These are phyloP conservation scores for Apamea epomidion DNA, from an alignment of 2,888 invertebrate genomes.

Conservation along the genomic window DNA sequence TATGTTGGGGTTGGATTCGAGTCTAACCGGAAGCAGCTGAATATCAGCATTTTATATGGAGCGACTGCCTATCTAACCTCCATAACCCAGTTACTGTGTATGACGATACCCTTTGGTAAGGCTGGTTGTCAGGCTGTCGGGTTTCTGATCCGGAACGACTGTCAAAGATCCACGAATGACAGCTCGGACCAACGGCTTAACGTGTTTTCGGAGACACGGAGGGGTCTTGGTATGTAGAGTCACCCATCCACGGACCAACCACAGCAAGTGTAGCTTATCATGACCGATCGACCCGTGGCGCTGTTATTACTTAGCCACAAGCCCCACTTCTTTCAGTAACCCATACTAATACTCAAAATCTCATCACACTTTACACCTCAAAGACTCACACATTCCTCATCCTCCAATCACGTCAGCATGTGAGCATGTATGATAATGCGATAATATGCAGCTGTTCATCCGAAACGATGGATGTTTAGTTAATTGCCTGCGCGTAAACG, in stretches of 20 bases:
- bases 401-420: conserved; percentile 23
- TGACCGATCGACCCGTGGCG: background rate
- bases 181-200: background rate
- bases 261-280: background rate
- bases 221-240: background rate
- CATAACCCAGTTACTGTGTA: no score
- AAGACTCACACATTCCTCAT: conserved; percentile 39
- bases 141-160: background rate
- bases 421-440: conserved; percentile 29
- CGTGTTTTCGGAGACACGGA: no score
- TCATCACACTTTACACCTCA: background rate
- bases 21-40: no score
- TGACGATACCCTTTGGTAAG: background rate
- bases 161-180: background rate
- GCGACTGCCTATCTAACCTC: no score
- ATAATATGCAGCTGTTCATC: conserved; percentile 44
- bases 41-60: no score
- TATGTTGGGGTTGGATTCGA: no score
- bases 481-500: conserved; percentile 29
- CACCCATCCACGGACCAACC: background rate
- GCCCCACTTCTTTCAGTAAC: background rate
- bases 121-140: background rate
- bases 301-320: background rate
- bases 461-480: conserved; percentile 24
- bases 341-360: background rate